These are phyloP conservation scores for Xylocampa areola DNA, from an alignment of 2,888 invertebrate species.

Conservation along the genomic window DNA sequence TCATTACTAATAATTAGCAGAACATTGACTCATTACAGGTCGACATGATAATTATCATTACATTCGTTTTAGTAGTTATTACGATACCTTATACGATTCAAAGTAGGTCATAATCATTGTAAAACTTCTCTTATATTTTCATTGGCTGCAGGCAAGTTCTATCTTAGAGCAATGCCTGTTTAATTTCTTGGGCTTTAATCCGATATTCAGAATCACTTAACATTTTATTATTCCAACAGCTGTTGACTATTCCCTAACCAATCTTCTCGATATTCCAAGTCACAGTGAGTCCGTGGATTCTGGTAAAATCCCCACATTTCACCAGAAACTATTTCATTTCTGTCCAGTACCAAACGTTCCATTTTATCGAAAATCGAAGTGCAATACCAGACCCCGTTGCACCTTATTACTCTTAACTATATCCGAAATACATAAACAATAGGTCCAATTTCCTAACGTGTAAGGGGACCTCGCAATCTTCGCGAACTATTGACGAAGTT, in stretches of 20 bases:
- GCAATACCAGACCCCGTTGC: slow-evolving; percentile 53
- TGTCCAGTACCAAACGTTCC: slow-evolving; percentile 19
- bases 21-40: too few species aligned
- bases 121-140: too few species aligned
- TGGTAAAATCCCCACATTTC: not conserved
- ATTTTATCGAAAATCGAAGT: slow-evolving; percentile 51
- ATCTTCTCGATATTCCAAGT: not conserved
- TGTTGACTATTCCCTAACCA: not conserved
- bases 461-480: slow-evolving; percentile 62
- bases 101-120: too few species aligned
- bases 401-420: slow-evolving; percentile 60
- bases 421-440: slow-evolving; percentile 77
- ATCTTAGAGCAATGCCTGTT: too few species aligned
- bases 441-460: slow-evolving; percentile 72
- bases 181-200: too few species aligned
- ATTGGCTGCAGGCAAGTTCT: too few species aligned
- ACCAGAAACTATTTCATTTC: slow-evolving; percentile 3
- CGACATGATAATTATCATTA: too few species aligned
- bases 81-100: too few species aligned
- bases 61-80: too few species aligned
- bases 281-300: not conserved
- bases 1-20: too few species aligned
- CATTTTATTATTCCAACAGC: not conserved
- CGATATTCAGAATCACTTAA: too few species aligned
- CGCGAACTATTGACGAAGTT: slow-evolving; percentile 72